These are phyloP conservation scores for Myotis davidii DNA, from an alignment of 2,113 vertebrate species.

Conservation along the genomic window DNA sequence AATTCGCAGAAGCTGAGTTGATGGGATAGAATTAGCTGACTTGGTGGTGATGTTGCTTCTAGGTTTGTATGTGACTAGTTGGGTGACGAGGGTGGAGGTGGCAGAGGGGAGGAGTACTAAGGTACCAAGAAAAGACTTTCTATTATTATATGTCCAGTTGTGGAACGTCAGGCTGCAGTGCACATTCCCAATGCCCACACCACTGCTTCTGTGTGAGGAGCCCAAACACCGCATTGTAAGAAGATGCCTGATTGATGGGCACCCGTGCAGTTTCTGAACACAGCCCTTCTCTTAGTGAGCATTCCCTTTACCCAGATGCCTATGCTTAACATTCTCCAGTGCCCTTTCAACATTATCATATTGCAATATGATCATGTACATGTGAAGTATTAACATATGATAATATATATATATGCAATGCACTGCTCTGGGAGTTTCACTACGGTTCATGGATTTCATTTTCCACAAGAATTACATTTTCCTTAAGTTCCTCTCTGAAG, in stretches of 20 bases:
- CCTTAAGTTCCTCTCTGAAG: constrained; percentile 42
- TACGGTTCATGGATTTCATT: constrained; percentile 46
- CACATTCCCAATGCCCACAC: background rate
- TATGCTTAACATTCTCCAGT: background rate
- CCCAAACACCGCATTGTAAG: rapidly evolving
- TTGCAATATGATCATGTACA: background rate
- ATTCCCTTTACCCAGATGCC: background rate
- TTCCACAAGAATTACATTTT: constrained; percentile 53
- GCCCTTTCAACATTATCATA: background rate
- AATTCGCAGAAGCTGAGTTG: background rate
- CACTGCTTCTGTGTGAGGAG: background rate
- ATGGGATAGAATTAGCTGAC: background rate
- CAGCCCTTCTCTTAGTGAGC: background rate
- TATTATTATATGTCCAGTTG: background rate
- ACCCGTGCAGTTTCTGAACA: background rate
- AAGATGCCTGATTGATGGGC: background rate
- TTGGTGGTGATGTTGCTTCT: background rate
- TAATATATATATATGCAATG: background rate
- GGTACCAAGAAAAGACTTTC: background rate
- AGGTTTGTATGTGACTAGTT: background rate
- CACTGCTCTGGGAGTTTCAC: background rate
- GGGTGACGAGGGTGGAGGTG: rapidly evolving
- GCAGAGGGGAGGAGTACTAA: background rate
- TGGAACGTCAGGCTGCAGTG: too few relatives aligned
- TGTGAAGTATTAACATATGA: background rate